These are phyloP conservation scores for Acleris emargana DNA, from an alignment of 2,888 invertebrate species.

Conservation along the genomic window DNA sequence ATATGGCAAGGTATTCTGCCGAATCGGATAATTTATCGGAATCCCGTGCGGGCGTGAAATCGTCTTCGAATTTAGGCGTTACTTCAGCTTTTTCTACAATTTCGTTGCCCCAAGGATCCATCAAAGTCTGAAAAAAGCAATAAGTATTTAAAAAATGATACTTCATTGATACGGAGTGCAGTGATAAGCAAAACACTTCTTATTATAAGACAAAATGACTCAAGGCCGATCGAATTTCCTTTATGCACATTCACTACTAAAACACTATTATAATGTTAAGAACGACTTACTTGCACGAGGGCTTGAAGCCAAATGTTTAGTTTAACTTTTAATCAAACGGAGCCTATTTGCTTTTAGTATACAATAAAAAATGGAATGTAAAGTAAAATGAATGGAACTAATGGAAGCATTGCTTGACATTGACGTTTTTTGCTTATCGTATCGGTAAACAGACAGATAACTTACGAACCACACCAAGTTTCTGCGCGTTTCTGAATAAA, in stretches of 20 bases:
- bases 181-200: slow-evolving; percentile 25
- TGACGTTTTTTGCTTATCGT: slow-evolving; percentile 17
- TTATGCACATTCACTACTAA: slow-evolving; percentile 17
- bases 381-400: slow-evolving; percentile 29
- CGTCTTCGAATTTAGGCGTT: slow-evolving; percentile 81
- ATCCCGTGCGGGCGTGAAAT: slow-evolving; percentile 73
- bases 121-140: slow-evolving; percentile 62
- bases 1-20: slow-evolving; percentile 85
- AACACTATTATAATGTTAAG: background rate
- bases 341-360: slow-evolving; percentile 1
- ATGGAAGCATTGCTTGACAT: slow-evolving; percentile 33
- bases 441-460: slow-evolving; percentile 4
- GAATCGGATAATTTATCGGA: slow-evolving; percentile 84
- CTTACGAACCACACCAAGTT: background rate
- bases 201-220: slow-evolving; percentile 12
- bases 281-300: slow-evolving; percentile 28
- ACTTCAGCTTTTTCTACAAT: slow-evolving; percentile 52
- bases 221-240: slow-evolving; percentile 30
- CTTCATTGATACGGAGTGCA: background rate
- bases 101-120: slow-evolving; percentile 80
- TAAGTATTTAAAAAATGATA: background rate
- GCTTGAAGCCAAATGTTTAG: slow-evolving; percentile 31
- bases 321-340: slow-evolving; percentile 13
- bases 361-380: slow-evolving; percentile 29
- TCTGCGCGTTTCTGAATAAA: background rate